Percentiles rank a stretch among this genome's conserved stretches.
These are phyloP conservation scores for Sphinx pinastri DNA, from an alignment of 2,888 invertebrate species.

Conservation along the genomic window DNA sequence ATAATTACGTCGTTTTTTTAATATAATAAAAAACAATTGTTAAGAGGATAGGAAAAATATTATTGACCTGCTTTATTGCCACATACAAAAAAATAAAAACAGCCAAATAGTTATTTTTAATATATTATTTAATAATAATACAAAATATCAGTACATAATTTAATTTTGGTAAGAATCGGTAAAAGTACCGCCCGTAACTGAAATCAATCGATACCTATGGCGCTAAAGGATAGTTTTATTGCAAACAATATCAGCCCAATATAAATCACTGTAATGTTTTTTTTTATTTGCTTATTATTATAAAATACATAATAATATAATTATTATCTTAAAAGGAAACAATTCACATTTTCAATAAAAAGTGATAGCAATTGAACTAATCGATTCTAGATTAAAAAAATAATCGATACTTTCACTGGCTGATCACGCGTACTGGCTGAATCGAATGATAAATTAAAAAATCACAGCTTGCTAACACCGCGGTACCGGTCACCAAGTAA, in stretches of 20 bases:
- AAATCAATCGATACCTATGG: neutral
- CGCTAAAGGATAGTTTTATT: too few relatives aligned
- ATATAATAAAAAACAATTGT: neutral
- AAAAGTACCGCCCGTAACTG: neutral
- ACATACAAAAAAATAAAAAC: neutral
- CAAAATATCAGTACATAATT: conserved; percentile 18
- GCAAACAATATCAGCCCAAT: too few relatives aligned
- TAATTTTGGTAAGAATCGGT: conserved; percentile 15
- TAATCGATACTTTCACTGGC: conserved; percentile 19
- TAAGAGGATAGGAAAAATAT: too few relatives aligned
- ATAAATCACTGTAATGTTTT: too few relatives aligned
- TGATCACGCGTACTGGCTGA: neutral
- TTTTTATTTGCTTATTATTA: neutral
- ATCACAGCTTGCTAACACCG: neutral
- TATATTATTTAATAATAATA: conserved; percentile 7
- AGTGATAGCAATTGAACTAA: conserved; percentile 19
- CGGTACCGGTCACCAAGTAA: conserved; percentile 14
- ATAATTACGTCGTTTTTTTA: neutral
- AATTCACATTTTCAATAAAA: neutral
- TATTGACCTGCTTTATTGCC: too few relatives aligned
- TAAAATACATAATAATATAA: too few relatives aligned
- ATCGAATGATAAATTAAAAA: neutral
- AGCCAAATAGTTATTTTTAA: neutral
- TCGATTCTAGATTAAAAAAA: conserved; percentile 17
- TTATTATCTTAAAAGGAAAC: too few relatives aligned